Conservation (phyloP, 2,113 vertebrate species). For the Rousettus leschenaultii region DNA sequence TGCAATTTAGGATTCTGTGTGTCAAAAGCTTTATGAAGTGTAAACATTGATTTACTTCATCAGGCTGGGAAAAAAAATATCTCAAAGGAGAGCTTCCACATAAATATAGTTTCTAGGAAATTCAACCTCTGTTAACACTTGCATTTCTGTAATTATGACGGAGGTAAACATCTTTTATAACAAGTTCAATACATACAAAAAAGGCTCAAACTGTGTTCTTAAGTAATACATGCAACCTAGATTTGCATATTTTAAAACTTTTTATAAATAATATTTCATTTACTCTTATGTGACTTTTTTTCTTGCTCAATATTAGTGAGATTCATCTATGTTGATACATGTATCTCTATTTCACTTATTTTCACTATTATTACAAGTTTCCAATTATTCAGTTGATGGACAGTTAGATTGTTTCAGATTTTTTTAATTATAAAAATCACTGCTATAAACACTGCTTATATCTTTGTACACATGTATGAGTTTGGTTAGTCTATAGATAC, state of each 20-base stretch:
- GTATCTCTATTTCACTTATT: not conserved
- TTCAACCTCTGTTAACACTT: not conserved
- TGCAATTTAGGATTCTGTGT: not conserved
- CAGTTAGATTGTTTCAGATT: not conserved
- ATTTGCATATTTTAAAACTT: not conserved
- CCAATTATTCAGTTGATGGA: not conserved
- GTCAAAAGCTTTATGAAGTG: conserved; percentile 20
- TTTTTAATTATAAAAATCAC: not conserved
- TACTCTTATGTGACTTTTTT: not conserved
- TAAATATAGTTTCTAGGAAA: conserved; percentile 20
- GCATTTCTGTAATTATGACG: not conserved
- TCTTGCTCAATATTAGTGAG: not conserved
- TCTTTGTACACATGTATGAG: not conserved
- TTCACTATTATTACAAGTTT: not conserved
- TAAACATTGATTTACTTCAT: not conserved
- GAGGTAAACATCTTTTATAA: not conserved
- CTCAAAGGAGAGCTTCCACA: not conserved
- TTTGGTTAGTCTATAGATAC: not conserved
- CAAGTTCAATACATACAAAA: not conserved
- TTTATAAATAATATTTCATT: not conserved
- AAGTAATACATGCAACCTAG: not conserved
- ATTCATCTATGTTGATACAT: not conserved
- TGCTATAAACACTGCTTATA: not conserved
- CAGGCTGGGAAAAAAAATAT: not conserved
- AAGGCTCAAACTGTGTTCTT: not conserved